A percentile compares a stretch with the other conserved stretches of the same genome.
Evolutionary conservation across 2,113 vertebrate species (phyloP).

Genomic region (Oryzias celebensis): DNA sequence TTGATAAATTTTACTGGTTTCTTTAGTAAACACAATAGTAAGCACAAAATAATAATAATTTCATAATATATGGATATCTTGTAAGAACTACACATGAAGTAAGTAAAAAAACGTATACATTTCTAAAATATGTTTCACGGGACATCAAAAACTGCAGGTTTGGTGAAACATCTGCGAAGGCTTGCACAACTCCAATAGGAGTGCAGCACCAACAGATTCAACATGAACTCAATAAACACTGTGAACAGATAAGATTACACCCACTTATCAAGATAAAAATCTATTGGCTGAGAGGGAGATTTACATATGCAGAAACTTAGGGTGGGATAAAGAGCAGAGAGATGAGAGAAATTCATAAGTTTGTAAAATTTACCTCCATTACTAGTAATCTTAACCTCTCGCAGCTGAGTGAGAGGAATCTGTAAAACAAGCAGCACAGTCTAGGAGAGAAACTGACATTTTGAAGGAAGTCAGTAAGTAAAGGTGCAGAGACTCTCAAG

Average conservation of each 20-base stretch:
- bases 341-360: slow-evolving; percentile 58
- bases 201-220: slow-evolving; percentile 16
- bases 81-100: slow-evolving; percentile 11
- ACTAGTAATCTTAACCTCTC: slow-evolving; percentile 75
- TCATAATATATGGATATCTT: background rate
- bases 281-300: slow-evolving; percentile 47
- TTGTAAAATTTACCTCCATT: slow-evolving; percentile 77
- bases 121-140: slow-evolving; percentile 16
- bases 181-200: slow-evolving; percentile 18
- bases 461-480: slow-evolving; percentile 72
- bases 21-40: background rate
- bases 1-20: slow-evolving; percentile 1
- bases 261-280: slow-evolving; percentile 28
- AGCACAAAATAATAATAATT: no score
- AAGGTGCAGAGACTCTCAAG: slow-evolving; percentile 70
- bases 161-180: slow-evolving; percentile 8
- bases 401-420: slow-evolving; percentile 81
- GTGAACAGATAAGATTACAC: slow-evolving; percentile 29
- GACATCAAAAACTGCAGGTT: slow-evolving; percentile 3
- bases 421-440: slow-evolving; percentile 83
- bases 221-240: slow-evolving; percentile 21
- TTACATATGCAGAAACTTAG: slow-evolving; percentile 37
- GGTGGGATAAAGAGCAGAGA: slow-evolving; percentile 41
- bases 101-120: slow-evolving; percentile 34
- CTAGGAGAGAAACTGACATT: slow-evolving; percentile 79